Evolutionary conservation across 1,140 invertebrate species (phyloP).

Genomic region (Bombus soroeensis): DNA sequence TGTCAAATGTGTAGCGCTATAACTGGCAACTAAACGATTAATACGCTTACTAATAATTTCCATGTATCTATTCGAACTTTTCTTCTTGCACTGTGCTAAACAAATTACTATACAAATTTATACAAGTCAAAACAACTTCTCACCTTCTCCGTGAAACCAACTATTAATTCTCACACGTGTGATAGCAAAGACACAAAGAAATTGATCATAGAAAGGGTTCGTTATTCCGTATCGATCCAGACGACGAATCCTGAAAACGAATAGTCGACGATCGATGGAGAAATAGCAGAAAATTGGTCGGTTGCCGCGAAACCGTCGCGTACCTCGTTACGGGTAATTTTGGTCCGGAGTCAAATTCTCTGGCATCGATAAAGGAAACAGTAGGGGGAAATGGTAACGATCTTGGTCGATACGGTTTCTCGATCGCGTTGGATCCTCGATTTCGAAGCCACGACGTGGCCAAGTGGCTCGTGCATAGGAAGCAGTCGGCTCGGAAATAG

Average conservation of each 20-base stretch:
- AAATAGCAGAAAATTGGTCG: constrained; percentile 39
- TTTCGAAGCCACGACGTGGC: neutral
- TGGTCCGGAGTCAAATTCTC: constrained; percentile 27
- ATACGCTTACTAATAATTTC: too few species aligned
- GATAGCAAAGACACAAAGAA: neutral
- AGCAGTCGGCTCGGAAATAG: constrained; percentile 53
- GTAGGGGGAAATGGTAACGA: neutral
- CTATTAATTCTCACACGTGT: neutral
- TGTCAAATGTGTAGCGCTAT: too few species aligned
- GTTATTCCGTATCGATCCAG: neutral
- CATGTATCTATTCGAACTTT: too few species aligned
- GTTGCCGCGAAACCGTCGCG: constrained; percentile 3
- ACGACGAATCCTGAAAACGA: neutral
- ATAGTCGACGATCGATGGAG: neutral
- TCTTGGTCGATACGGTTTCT: constrained; percentile 33
- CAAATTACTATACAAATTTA: too few species aligned
- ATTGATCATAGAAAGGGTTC: neutral
- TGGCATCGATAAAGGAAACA: neutral
- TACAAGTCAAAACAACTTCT: neutral
- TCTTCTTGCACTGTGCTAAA: too few species aligned
- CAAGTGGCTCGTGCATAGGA: constrained; percentile 28
- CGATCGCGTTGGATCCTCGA: constrained; percentile 28
- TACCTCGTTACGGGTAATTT: constrained; percentile 35
- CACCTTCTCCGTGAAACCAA: neutral
- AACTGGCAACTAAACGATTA: too few species aligned